These are phyloP conservation scores for Spilosoma lubricipeda DNA, from an alignment of 2,888 invertebrate genomes.

Conservation along the genomic window DNA sequence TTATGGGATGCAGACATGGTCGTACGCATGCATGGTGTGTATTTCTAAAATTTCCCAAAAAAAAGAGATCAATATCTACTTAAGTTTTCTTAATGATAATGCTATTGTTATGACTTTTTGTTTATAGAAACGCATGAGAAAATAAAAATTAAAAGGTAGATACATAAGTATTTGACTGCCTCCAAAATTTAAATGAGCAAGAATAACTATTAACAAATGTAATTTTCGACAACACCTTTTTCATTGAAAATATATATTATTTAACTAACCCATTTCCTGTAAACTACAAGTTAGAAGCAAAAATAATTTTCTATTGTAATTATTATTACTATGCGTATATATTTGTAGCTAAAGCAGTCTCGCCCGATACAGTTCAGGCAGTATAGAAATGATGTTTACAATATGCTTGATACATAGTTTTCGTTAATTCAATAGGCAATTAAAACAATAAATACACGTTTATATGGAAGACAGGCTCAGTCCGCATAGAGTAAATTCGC, in stretches of 20 bases:
- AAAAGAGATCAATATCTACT: not conserved
- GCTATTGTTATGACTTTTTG: not conserved
- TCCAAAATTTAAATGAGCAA: not conserved
- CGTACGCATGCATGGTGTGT: no score
- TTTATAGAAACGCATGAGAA: not conserved
- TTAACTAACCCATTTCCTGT: no score
- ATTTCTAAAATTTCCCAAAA: no score
- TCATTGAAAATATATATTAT: not conserved
- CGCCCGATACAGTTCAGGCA: not conserved
- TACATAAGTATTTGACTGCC: not conserved
- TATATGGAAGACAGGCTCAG: slow-evolving; percentile 34
- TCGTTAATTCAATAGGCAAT: not conserved
- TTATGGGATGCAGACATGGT: no score
- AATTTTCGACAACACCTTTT: not conserved
- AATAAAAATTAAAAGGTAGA: not conserved
- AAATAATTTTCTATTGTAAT: no score
- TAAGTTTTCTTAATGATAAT: not conserved
- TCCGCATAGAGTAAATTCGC: slow-evolving; percentile 49
- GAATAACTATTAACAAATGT: not conserved
- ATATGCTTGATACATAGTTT: not conserved
- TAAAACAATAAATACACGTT: not conserved
- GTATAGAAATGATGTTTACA: not conserved
- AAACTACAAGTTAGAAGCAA: no score
- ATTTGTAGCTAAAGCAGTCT: not conserved
- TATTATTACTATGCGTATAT: not conserved